Evolutionary conservation across 2,113 vertebrate species (phyloP).

Genomic region (Eolophus roseicapilla): DNA sequence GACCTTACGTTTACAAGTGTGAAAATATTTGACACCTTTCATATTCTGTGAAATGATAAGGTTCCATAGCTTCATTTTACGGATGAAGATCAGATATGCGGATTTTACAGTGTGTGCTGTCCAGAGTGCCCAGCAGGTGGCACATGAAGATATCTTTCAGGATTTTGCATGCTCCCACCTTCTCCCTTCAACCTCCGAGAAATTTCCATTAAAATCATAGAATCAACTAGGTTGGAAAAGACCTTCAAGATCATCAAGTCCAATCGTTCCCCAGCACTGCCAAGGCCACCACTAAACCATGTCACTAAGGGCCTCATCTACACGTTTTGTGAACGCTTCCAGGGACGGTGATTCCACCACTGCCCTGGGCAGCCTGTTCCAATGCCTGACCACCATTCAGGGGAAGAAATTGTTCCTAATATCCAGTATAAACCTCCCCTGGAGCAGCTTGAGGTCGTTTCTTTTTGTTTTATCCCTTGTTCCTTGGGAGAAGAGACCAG

Average conservation of each 20-base stretch:
- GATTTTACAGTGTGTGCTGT: background rate
- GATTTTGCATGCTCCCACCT: background rate
- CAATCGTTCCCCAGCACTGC: background rate
- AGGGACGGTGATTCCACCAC: background rate
- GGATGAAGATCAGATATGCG: background rate
- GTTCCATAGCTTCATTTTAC: background rate
- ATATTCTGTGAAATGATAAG: background rate
- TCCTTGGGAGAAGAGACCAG: background rate
- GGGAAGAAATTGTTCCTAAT: background rate
- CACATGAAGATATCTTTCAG: background rate
- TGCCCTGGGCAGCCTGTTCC: background rate
- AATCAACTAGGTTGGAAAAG: background rate
- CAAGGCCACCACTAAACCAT: background rate
- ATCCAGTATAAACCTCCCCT: background rate
- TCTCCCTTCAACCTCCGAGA: background rate
- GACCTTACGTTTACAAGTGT: background rate
- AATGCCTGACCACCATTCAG: background rate
- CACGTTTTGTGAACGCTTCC: background rate
- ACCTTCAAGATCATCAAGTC: background rate
- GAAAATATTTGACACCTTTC: background rate
- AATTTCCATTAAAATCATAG: background rate
- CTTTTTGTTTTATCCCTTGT: background rate
- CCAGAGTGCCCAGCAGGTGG: background rate
- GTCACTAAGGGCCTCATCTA: background rate
- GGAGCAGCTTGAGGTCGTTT: background rate